Percentiles rank a stretch among this genome's conserved stretches.
Evolutionary conservation across 1,140 invertebrate genomes (phyloP).

Genomic region (Episyrphus balteatus): DNA sequence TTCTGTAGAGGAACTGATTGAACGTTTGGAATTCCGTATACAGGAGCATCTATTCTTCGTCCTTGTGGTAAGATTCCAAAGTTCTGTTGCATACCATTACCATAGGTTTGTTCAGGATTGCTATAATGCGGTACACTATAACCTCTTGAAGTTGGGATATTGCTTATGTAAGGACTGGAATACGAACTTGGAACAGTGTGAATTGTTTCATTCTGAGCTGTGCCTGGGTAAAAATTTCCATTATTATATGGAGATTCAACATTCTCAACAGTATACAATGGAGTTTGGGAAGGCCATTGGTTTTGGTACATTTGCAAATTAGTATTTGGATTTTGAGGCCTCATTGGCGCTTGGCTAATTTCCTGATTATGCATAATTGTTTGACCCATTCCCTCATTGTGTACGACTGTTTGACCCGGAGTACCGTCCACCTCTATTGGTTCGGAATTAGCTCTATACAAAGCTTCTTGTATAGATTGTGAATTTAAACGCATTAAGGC

Average conservation of each 20-base stretch:
- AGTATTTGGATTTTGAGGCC: neutral
- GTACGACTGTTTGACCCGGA: conserved; percentile 4
- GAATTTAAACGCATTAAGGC: conserved; percentile 32
- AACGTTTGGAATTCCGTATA: too few relatives aligned
- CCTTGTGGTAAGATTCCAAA: too few relatives aligned
- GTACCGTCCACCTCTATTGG: conserved; percentile 24
- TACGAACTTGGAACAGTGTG: too few relatives aligned
- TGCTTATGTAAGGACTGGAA: too few relatives aligned
- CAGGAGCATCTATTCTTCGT: too few relatives aligned
- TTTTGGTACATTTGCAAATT: neutral
- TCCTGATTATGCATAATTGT: conserved; percentile 3
- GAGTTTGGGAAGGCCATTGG: neutral
- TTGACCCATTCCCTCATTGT: neutral
- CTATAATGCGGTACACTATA: too few relatives aligned
- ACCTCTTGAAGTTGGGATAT: too few relatives aligned
- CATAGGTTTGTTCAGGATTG: too few relatives aligned
- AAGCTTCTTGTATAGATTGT: conserved; percentile 25
- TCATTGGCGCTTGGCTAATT: neutral
- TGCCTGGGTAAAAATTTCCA: too few relatives aligned
- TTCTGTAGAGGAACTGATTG: too few relatives aligned
- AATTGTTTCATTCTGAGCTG: too few relatives aligned
- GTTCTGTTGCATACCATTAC: too few relatives aligned
- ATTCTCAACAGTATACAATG: neutral
- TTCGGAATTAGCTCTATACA: conserved; percentile 22
- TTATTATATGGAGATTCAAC: neutral